These are phyloP conservation scores for Tadarida brasiliensis DNA, from an alignment of 2,797 vertebrate genomes.

Conservation along the genomic window DNA sequence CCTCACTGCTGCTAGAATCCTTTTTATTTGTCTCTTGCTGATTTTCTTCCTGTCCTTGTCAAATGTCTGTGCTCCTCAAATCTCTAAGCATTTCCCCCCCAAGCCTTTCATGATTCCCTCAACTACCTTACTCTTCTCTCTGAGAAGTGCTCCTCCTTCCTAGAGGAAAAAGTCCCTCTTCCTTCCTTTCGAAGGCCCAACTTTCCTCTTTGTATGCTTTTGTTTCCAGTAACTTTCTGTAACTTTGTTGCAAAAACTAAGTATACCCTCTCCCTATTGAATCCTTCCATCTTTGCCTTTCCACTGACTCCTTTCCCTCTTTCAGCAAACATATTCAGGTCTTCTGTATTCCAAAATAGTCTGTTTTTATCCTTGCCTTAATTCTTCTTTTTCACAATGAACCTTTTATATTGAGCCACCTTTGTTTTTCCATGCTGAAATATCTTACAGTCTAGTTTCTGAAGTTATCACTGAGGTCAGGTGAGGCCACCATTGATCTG, in stretches of 20 bases:
- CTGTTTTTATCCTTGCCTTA: neutral
- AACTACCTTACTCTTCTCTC: neutral
- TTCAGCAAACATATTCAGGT: neutral
- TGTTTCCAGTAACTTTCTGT: neutral
- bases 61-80: neutral
- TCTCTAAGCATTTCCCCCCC: neutral
- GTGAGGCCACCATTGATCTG: neutral
- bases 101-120: neutral
- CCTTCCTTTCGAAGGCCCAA: neutral
- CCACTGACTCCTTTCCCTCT: neutral
- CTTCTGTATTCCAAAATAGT: neutral
- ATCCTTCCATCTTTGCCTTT: neutral
- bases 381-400: neutral
- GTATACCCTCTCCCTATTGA: neutral
- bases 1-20: neutral
- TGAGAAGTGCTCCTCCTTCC: neutral
- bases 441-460: neutral
- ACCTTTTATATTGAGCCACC: neutral
- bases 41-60: neutral
- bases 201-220: neutral
- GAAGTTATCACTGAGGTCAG: neutral
- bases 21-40: neutral
- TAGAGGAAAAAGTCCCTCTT: neutral
- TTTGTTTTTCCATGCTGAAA: conserved; percentile 6
- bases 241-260: neutral